Evolutionary conservation across 2,888 invertebrate genomes (phyloP), one percentile per base, ranked within the genome.

Genomic region (Eilema depressum): DNA sequence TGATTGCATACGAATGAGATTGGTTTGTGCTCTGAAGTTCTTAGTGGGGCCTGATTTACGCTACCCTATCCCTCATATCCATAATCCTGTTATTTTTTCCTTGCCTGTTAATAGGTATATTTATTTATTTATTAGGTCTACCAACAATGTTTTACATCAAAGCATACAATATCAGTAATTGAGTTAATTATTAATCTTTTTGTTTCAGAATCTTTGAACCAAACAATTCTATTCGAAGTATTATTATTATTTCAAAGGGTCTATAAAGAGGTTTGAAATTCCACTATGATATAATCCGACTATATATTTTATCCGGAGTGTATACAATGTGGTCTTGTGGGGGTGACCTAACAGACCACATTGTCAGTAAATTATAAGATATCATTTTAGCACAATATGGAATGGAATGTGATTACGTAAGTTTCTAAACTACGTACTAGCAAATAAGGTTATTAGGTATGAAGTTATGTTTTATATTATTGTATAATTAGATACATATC

Each of bases 231-330:
- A 53, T n/a, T 53, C 3, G n/a, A 10, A n/a, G 28, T 2, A 26
- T 26, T 28, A 26, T 59, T 28, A 28, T 25, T 20, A 4, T 0
- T 59, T 59, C 17, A 26, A 28, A 59, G n/a, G 53, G n/a, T 53
- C 53, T 53, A 53, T n/a, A n/a, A n/a, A n/a, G 53, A n/a, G 53
- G n/a, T n/a, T 53, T n/a, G 20, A 53, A 53, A 53, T n/a, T 53
- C 53, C n/a, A 8, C n/a, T 8, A 53, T 53, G 0, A 53, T n/a
- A n/a, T 8, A 53, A 10, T 7, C 53, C n/a, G 2, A 2, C 3
- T n/a, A n/a, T 20, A 53, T n/a, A 53, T 53, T 53, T 53, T 53
- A n/a, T n/a, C 20, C 41, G 11, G 4, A 0, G 20, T 47, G 20
- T 7, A 20, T 0, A n/a, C 7, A 17, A 5, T 47, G 47, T 47